Evolutionary conservation across 2,888 invertebrate species (phyloP).

Genomic region (Aquatica leii): DNA sequence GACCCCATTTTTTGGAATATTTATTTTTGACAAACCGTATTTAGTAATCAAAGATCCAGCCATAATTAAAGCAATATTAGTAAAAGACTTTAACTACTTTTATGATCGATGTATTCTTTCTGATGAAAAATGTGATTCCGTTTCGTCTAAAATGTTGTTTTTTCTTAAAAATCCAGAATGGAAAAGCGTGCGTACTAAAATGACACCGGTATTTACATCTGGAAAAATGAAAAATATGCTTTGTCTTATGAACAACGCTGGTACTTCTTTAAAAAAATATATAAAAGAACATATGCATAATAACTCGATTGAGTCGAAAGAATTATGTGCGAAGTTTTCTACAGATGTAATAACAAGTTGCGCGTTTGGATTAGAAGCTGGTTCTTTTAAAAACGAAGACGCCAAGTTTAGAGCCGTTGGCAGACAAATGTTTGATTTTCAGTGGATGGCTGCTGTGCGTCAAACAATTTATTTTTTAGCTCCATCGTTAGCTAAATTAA

Average conservation of each 20-base stretch:
- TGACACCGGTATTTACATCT: constrained; percentile 63
- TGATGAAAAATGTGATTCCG: constrained; percentile 56
- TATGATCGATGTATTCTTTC: constrained; percentile 59
- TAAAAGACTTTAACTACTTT: constrained; percentile 61
- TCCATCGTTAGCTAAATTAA: constrained; percentile 42
- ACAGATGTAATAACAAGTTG: constrained; percentile 61
- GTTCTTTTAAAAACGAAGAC: constrained; percentile 55
- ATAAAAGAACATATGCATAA: constrained; percentile 55
- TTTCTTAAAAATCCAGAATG: constrained; percentile 61
- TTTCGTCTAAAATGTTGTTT: constrained; percentile 57
- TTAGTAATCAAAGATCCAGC: constrained; percentile 59
- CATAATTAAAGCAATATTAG: constrained; percentile 58
- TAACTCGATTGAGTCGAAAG: constrained; percentile 50
- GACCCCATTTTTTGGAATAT: constrained; percentile 58
- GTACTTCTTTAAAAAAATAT: constrained; percentile 45
- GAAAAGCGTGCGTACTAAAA: constrained; percentile 62
- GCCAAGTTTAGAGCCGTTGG: constrained; percentile 56
- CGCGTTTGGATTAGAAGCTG: constrained; percentile 60
- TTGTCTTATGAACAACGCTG: constrained; percentile 57
- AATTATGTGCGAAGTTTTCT: constrained; percentile 57
- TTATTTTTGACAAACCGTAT: constrained; percentile 59
- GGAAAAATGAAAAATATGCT: constrained; percentile 64
- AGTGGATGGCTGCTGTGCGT: constrained; percentile 43
- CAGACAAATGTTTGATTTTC: constrained; percentile 51
- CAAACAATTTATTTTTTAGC: constrained; percentile 48